A percentile compares a stretch with the other conserved stretches of the same genome.
phyloP scores from a whole-genome alignment of 2,797 vertebrate genomes.

The Gymnothorax javanicus region DNA sequence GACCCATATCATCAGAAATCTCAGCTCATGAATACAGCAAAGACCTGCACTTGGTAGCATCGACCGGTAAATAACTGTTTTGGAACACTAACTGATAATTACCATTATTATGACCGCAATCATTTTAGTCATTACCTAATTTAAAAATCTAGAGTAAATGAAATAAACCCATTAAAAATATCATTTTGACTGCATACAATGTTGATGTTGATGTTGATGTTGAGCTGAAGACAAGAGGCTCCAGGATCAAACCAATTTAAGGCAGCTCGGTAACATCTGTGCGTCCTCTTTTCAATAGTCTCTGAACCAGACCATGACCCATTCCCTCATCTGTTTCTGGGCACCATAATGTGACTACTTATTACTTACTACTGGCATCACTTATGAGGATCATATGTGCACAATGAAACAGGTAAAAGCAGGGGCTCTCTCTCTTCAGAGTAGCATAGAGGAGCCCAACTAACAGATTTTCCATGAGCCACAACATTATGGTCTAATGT shows the following conservation, averaged over 20 bases:
- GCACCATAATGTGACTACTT: background rate
- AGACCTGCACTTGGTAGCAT: background rate
- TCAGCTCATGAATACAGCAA: background rate
- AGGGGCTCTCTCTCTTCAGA: background rate
- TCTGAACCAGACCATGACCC: background rate
- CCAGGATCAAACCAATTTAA: background rate
- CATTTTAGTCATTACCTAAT: background rate
- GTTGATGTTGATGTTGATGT: background rate
- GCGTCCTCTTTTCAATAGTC: background rate
- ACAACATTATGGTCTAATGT: too few species aligned
- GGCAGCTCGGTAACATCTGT: background rate
- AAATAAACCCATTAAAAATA: background rate
- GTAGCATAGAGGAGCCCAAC: too few species aligned
- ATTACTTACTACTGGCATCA: too few species aligned
- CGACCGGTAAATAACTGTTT: background rate
- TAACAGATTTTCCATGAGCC: too few species aligned
- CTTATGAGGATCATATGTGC: background rate
- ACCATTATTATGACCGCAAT: background rate
- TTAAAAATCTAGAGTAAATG: background rate
- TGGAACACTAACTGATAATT: constrained; percentile 1
- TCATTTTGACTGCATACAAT: background rate
- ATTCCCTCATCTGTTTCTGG: background rate
- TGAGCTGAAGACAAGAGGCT: background rate
- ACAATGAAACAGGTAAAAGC: background rate
- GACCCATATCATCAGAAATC: background rate